Evolutionary conservation across 2,113 vertebrate species (phyloP).

Genomic region (Eira barbara): DNA sequence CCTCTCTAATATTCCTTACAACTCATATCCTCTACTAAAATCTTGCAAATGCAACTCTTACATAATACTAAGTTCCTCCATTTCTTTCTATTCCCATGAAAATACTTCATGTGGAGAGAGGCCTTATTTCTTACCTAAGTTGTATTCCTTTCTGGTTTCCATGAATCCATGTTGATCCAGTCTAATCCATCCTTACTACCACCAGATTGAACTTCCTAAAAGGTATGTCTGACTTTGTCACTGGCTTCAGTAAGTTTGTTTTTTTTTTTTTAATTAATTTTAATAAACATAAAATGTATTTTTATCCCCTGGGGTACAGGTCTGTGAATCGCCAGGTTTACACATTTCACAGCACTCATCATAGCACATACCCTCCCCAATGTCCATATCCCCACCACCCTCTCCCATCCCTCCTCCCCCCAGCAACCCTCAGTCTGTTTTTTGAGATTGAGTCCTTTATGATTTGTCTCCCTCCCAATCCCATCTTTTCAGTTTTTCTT

Average conservation of each 20-base stretch:
- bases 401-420: too few species aligned
- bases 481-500: too few species aligned
- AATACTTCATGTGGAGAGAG: not conserved
- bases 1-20: not conserved
- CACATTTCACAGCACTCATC: too few species aligned
- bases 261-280: too few species aligned
- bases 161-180: not conserved
- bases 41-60: not conserved
- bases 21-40: not conserved
- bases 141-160: not conserved
- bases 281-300: too few species aligned
- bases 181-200: not conserved
- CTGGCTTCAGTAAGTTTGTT: not conserved
- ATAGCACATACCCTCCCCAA: too few species aligned
- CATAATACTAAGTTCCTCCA: not conserved
- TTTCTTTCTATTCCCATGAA: not conserved
- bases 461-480: too few species aligned
- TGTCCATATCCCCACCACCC: too few species aligned
- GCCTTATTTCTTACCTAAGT: not conserved
- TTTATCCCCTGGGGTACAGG: too few species aligned
- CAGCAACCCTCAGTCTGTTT: too few species aligned
- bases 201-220: not conserved
- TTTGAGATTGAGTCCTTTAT: too few species aligned
- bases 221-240: not conserved
- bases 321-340: too few species aligned